A percentile compares a stretch with the other conserved stretches of the same genome.
Evolutionary conservation across 1,140 invertebrate genomes (phyloP).

Genomic region (Paraescarpia echinospica): DNA sequence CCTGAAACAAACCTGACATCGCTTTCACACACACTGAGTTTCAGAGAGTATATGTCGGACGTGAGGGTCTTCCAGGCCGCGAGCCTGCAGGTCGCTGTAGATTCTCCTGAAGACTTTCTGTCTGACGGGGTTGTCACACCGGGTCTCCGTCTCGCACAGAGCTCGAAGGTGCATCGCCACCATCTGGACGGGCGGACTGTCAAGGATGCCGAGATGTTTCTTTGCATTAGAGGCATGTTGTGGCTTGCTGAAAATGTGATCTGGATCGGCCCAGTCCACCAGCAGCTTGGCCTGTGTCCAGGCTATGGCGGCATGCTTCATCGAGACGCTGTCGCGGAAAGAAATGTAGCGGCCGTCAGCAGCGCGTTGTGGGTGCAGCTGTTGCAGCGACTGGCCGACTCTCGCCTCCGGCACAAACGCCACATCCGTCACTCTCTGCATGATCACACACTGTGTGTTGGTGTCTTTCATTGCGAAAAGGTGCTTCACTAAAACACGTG

Average conservation of each 20-base stretch:
- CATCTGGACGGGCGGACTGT: constrained; percentile 19
- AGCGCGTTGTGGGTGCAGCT: constrained; percentile 13
- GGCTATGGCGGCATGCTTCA: constrained; percentile 20
- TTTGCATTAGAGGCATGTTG: background rate
- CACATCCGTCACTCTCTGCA: background rate
- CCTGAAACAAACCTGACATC: constrained; percentile 33
- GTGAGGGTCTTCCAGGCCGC: background rate
- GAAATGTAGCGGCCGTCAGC: constrained; percentile 20
- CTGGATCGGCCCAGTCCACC: constrained; percentile 28
- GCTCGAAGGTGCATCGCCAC: constrained; percentile 26
- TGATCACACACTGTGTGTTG: background rate
- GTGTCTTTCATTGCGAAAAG: constrained; percentile 13
- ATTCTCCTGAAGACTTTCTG: constrained; percentile 16
- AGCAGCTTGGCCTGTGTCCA: constrained; percentile 24
- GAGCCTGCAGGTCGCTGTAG: constrained; percentile 24
- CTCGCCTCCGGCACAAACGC: background rate
- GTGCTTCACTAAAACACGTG: constrained; percentile 20
- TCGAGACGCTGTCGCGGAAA: constrained; percentile 27
- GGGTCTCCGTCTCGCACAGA: constrained; percentile 11
- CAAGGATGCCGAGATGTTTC: constrained; percentile 6
- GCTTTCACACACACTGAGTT: constrained; percentile 32
- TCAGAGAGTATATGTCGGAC: background rate
- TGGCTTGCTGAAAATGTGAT: background rate
- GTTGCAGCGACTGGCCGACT: background rate
- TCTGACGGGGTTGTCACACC: background rate